Base-by-base conservation (phyloP, 2,888 invertebrate genomes). In the Tetanocera ferruginea region DNA sequence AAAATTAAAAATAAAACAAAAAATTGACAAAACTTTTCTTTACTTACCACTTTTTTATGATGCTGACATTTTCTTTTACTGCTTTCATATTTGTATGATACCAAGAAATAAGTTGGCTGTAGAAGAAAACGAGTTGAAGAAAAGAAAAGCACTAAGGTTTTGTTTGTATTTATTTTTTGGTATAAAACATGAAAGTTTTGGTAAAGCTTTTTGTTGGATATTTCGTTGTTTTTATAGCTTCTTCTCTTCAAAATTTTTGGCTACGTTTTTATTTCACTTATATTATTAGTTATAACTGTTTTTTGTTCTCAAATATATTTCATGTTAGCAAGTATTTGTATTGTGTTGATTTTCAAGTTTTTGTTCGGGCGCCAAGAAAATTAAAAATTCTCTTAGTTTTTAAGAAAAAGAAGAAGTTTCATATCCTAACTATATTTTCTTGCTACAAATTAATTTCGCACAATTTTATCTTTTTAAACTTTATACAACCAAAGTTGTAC, bases 361-460 rank as follows among this genome's bases (percentile, higher is more conserved):
- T 3, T 5, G 34, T 31, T 64, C 17, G 55, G 31, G 55, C 55
- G 55, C 55, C 55, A 55, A 55, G 17, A 55, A 23, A n/a, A 55
- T 23, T 55, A 23, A n/a, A 55, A 55, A 55, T n/a, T 55, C 55
- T 23, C 6, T 55, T 55, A 23, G n/a, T 55, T 9, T 55, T 9
- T 17, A 23, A n/a, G n/a, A 17, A 55, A 5, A 4, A 31, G 31
- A 3, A 31, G 31, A 31, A 4, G 3, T 31, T 31, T 31, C 5
- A 31, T 31, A 31, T 31, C 3, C 5, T 6, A 52, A 6, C 17
- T 17, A 6, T n/a, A 52, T 52, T 64, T 64, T n/a, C 19, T 31
- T 64, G 64, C n/a, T 31, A 64, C 64, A 31, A n/a, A 64, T 64
- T 64, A 64, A 64, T 31, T 64, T 64, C n/a, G 64, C n/a, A 6